Evolutionary conservation across 2,113 vertebrate species (phyloP).

Genomic region (Pluvianellus socialis): DNA sequence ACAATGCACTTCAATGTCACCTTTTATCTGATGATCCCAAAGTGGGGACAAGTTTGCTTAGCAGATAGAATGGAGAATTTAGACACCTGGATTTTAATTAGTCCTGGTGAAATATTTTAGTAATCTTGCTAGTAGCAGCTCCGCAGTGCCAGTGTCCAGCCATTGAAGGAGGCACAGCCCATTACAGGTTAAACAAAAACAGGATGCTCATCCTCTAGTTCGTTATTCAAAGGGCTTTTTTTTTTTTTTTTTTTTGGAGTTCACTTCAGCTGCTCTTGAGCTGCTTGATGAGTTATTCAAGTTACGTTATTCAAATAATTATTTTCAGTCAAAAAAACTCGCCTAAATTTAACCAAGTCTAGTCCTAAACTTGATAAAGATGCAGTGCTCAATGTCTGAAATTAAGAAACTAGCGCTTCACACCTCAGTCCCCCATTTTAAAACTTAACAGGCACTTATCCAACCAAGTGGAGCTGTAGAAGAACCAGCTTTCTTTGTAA

Average conservation of each 20-base stretch:
- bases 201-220: background rate
- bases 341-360: background rate
- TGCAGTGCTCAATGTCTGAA: background rate
- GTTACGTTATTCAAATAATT: background rate
- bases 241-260: background rate
- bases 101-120: slow-evolving; percentile 36
- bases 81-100: slow-evolving; percentile 29
- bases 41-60: slow-evolving; percentile 27
- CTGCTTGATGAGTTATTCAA: background rate
- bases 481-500: background rate
- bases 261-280: background rate
- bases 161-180: background rate
- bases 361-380: background rate
- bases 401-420: background rate
- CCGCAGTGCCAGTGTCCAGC: background rate
- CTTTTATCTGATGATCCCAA: slow-evolving; percentile 47
- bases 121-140: background rate
- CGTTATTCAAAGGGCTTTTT: background rate
- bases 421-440: background rate
- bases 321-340: background rate
- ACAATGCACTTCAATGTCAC: slow-evolving; percentile 59
- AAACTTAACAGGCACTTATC: background rate
- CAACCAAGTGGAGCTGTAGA: background rate
- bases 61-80: background rate
- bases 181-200: background rate